phyloP scores from a whole-genome alignment of 2,113 vertebrate species.

The Mirounga angustirostris region DNA sequence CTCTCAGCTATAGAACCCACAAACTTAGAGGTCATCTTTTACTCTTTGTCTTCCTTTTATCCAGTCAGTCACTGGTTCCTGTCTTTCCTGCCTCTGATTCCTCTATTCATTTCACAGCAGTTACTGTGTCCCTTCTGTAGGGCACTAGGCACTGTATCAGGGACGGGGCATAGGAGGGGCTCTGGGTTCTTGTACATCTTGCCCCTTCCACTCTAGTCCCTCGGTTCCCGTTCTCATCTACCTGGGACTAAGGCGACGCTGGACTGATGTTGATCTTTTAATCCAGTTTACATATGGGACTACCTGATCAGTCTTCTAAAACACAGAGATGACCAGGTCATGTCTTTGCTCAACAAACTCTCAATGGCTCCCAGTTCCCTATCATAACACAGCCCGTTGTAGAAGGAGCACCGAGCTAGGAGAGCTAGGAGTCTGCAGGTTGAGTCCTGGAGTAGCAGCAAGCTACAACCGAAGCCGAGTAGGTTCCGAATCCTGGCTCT shows the following conservation, averaged over 20 bases:
- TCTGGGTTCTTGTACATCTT: not conserved
- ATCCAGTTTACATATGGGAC: not conserved
- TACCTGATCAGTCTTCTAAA: not conserved
- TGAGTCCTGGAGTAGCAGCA: not conserved
- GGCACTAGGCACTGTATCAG: rapidly evolving
- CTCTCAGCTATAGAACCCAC: not conserved
- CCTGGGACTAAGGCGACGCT: not conserved
- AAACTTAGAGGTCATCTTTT: not conserved
- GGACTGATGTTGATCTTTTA: not conserved
- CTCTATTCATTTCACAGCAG: not conserved
- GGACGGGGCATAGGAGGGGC: not conserved
- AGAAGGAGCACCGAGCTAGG: not conserved
- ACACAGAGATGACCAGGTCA: not conserved
- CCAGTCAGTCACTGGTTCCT: not conserved
- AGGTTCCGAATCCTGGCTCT: not conserved
- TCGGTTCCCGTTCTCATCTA: not conserved
- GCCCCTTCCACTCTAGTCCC: not conserved
- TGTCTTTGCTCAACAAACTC: not conserved
- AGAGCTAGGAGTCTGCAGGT: not conserved
- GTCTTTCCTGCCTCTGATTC: not conserved
- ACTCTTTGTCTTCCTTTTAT: not conserved
- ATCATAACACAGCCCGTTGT: not conserved
- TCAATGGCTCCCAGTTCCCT: not conserved
- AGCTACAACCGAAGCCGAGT: not conserved
- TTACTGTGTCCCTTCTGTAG: not conserved